Percentiles rank a stretch among this genome's conserved stretches.
Evolutionary conservation across 2,797 vertebrate species (phyloP).

Genomic region (Characodon lateralis): DNA sequence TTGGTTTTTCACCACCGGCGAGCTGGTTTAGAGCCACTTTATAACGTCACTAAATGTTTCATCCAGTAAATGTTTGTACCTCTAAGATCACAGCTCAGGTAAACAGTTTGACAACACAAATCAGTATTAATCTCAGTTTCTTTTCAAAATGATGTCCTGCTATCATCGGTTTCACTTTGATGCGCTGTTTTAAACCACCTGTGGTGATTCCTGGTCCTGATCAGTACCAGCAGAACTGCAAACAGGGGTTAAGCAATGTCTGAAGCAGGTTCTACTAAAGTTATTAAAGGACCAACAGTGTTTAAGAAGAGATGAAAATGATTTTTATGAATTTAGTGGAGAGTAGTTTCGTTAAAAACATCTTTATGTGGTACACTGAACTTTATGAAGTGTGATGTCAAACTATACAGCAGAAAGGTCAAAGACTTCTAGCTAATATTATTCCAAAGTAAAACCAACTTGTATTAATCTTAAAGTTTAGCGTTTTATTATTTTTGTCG

Average conservation of each 20-base stretch:
- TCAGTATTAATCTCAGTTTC: not conserved
- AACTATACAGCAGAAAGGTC: not conserved
- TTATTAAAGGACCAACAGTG: not conserved
- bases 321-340: not conserved
- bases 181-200: not conserved
- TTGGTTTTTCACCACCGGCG: no score
- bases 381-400: not conserved
- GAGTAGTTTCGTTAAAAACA: not conserved
- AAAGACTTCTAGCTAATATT: not conserved
- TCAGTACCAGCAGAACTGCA: not conserved
- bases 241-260: not conserved
- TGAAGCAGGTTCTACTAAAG: not conserved
- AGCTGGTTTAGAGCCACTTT: not conserved
- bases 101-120: not conserved
- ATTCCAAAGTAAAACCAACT: not conserved
- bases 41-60: not conserved
- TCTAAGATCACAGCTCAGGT: not conserved
- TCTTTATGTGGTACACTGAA: not conserved
- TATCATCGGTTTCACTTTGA: not conserved
- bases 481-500: not conserved
- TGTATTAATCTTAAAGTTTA: not conserved
- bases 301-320: not conserved
- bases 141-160: not conserved
- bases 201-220: not conserved
- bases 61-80: not conserved